phyloP scores from a whole-genome alignment of 2,888 invertebrate species.

The Tiliacea citrago region DNA sequence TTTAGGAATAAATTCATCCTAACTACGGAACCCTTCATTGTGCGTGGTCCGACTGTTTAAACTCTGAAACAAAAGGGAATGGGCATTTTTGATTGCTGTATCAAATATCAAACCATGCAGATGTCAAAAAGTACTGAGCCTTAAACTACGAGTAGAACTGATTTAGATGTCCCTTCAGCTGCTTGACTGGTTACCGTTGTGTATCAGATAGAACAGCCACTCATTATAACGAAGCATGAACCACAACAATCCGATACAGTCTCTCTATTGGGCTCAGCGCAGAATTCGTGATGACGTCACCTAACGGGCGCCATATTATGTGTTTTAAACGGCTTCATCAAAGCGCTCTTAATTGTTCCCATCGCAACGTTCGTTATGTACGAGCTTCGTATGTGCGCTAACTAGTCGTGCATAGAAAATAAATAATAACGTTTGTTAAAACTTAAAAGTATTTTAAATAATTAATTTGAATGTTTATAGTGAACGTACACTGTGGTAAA shows the following conservation, averaged over 20 bases:
- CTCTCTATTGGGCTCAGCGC: neutral
- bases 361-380: neutral
- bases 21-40: no score
- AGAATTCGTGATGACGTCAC: slow-evolving; percentile 18
- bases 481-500: neutral
- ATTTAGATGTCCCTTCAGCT: neutral
- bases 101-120: neutral
- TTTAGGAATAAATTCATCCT: no score
- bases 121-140: neutral
- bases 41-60: no score
- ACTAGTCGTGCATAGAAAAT: neutral
- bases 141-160: no score
- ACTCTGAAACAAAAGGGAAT: neutral
- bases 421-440: neutral
- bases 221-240: neutral
- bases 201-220: neutral
- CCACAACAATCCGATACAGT: neutral
- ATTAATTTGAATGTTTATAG: neutral
- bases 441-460: neutral
- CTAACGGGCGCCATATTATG: slow-evolving; percentile 1
- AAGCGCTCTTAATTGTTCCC: slow-evolving; percentile 33
- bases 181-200: neutral
- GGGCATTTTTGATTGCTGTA: neutral
- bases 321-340: slow-evolving; percentile 19
- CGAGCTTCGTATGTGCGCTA: neutral